Conservation (phyloP, 2,113 vertebrate genomes). For the Lepus timidus region DNA sequence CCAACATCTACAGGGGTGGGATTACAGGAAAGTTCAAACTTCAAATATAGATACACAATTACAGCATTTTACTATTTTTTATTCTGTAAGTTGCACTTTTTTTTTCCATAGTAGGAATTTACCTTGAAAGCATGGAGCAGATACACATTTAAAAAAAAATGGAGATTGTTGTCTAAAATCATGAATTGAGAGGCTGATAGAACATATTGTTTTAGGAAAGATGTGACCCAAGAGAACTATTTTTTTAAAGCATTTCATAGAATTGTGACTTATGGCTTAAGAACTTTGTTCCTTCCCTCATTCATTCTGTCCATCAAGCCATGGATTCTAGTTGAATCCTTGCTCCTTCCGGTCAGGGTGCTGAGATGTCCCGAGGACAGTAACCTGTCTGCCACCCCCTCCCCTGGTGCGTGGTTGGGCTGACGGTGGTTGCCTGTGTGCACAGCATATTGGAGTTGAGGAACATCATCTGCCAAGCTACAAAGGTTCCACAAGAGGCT, state of each 20-base stretch:
- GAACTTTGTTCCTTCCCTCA: neutral
- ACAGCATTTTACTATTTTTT: constrained; percentile 15
- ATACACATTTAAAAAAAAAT: neutral
- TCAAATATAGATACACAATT: neutral
- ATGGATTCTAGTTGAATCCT: neutral
- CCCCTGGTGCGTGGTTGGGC: neutral
- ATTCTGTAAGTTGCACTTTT: neutral
- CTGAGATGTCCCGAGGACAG: neutral
- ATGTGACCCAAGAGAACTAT: neutral
- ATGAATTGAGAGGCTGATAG: neutral
- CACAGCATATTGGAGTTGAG: neutral
- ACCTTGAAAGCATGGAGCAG: constrained; percentile 30
- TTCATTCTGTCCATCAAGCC: neutral
- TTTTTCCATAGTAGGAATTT: neutral
- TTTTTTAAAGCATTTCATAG: neutral
- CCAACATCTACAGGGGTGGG: neutral
- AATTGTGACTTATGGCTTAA: neutral
- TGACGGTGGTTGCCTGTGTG: accelerated
- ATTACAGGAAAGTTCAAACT: neutral
- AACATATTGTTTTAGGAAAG: neutral
- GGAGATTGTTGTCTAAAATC: constrained; percentile 18
- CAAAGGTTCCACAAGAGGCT: too few relatives aligned
- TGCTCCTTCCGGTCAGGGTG: neutral
- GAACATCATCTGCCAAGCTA: neutral
- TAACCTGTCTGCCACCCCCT: neutral